Conservation (phyloP, 2,888 invertebrate species). For the Blomia tropicalis region DNA sequence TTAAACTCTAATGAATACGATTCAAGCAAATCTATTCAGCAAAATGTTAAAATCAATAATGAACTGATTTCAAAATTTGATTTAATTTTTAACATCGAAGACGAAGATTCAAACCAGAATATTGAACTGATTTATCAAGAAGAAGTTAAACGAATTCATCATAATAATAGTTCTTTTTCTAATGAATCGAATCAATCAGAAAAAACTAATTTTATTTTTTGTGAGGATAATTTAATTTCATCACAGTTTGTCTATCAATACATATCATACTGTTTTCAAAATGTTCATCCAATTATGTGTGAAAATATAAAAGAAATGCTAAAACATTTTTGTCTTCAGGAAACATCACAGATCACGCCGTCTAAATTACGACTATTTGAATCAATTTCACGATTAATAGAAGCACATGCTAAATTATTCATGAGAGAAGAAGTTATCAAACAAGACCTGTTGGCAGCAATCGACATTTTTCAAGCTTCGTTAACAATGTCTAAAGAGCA, state of each 20-base stretch:
- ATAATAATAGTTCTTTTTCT: background rate
- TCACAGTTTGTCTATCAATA: background rate
- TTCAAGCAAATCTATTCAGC: background rate
- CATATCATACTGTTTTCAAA: background rate
- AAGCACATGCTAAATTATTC: background rate
- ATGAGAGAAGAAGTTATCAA: background rate
- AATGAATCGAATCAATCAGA: background rate
- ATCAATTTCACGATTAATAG: background rate
- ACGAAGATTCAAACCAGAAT: background rate
- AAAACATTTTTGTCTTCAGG: background rate
- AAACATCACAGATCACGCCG: background rate
- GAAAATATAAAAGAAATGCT: background rate
- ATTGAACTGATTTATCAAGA: background rate
- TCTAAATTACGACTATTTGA: background rate
- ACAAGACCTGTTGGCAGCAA: background rate
- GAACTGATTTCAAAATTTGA: constrained; percentile 2
- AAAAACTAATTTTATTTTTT: background rate
- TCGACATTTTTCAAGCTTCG: background rate
- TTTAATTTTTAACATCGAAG: background rate
- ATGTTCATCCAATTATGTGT: background rate
- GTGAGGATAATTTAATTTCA: background rate
- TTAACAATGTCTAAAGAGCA: background rate
- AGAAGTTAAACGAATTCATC: background rate
- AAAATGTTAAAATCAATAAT: background rate
- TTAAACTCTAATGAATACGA: background rate